phyloP scores from a whole-genome alignment of 2,797 vertebrate species.

The Chaetodon trifasciatus region DNA sequence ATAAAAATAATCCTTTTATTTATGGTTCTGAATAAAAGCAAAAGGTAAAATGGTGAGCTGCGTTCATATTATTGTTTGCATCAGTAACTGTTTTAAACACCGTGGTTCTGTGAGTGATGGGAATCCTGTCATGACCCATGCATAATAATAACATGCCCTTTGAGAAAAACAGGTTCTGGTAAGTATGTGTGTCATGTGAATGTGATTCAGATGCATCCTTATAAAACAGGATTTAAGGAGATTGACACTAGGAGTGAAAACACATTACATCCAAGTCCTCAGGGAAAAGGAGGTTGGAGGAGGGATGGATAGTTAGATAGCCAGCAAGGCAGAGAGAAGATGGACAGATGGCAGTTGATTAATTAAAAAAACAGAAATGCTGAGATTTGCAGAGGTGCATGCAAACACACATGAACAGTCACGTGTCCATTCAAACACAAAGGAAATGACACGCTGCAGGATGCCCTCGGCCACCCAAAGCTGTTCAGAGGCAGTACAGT shows the following conservation, averaged over 20 bases:
- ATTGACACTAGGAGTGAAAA: constrained; percentile 7
- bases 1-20: constrained; percentile 33
- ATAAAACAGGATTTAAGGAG: constrained; percentile 7
- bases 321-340: background rate
- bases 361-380: background rate
- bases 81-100: background rate
- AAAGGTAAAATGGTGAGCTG: constrained; percentile 6
- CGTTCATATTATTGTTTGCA: constrained; percentile 4
- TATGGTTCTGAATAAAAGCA: constrained; percentile 60
- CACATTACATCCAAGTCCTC: constrained; percentile 3
- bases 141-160: background rate
- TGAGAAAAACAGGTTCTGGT: background rate
- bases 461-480: background rate
- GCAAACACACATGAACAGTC: background rate
- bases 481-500: background rate
- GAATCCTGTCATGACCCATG: background rate
- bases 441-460: background rate
- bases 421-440: background rate
- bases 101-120: background rate
- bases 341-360: background rate
- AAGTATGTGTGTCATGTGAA: background rate
- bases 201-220: constrained; percentile 1
- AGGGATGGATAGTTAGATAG: background rate
- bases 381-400: background rate
- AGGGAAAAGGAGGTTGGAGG: background rate